A percentile compares a stretch with the other conserved stretches of the same genome.
Evolutionary conservation across 2,797 vertebrate species (phyloP).

Genomic region (Chelon labrosus): DNA sequence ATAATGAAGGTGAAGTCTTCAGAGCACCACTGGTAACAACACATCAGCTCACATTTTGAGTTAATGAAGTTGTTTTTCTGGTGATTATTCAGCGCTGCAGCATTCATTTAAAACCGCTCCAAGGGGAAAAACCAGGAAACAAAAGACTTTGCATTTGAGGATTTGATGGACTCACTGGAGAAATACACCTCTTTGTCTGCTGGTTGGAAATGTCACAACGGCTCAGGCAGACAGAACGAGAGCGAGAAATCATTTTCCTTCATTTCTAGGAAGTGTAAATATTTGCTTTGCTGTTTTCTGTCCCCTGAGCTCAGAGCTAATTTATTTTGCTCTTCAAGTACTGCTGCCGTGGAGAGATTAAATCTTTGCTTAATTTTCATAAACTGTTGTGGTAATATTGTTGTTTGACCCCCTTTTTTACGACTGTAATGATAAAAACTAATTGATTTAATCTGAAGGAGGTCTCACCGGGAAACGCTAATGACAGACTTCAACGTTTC

Average conservation of each 20-base stretch:
- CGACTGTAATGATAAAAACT: slow-evolving; percentile 25
- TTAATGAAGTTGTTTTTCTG: not conserved
- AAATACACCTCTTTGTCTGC: not conserved
- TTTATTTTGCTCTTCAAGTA: slow-evolving; percentile 24
- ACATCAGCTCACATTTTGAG: not conserved
- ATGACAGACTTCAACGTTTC: not conserved
- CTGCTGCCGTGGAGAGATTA: slow-evolving; percentile 32
- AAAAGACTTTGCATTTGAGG: not conserved
- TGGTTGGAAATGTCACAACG: slow-evolving; percentile 18
- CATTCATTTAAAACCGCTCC: not conserved
- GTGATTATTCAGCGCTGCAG: not conserved
- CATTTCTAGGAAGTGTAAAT: slow-evolving; percentile 11
- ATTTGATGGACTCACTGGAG: slow-evolving; percentile 5
- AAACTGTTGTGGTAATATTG: slow-evolving; percentile 23
- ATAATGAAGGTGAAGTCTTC: not conserved
- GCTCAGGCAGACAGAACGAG: slow-evolving; percentile 11
- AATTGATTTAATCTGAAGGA: slow-evolving; percentile 29
- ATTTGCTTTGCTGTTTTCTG: not conserved
- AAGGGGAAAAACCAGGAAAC: not conserved
- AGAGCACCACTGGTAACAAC: not conserved
- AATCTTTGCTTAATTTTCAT: slow-evolving; percentile 35
- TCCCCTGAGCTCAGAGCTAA: slow-evolving; percentile 9
- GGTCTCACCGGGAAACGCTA: slow-evolving; percentile 7
- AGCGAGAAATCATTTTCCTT: slow-evolving; percentile 16
- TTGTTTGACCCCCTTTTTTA: slow-evolving; percentile 48